A percentile compares a stretch with the other conserved stretches of the same genome.
These are phyloP conservation scores for Dendroctonus ponderosae DNA, from an alignment of 1,140 invertebrate genomes.

Conservation along the genomic window DNA sequence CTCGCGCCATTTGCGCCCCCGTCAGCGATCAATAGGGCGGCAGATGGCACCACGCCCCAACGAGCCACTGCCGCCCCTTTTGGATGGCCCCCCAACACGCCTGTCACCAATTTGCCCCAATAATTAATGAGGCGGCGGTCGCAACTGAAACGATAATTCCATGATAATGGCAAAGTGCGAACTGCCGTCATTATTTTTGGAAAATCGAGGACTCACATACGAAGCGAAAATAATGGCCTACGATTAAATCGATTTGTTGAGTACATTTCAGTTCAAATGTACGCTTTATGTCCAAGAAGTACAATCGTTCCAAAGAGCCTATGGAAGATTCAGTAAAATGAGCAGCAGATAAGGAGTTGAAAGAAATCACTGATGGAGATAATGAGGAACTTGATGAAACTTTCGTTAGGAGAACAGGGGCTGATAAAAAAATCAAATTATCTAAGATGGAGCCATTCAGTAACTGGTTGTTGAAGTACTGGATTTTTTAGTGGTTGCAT, in stretches of 20 bases:
- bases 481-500: too few species aligned
- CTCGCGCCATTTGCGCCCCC: conserved; percentile 40
- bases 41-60: conserved; percentile 42
- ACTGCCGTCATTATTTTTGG: conserved; percentile 43
- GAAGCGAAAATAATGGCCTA: conserved; percentile 27
- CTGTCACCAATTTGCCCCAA: conserved; percentile 46
- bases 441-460: too few species aligned
- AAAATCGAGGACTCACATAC: conserved; percentile 10
- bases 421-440: too few species aligned
- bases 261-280: too few species aligned
- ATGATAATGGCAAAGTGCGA: conserved; percentile 49
- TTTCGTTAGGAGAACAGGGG: too few species aligned
- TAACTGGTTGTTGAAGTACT: too few species aligned
- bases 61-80: conserved; percentile 20
- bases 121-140: conserved; percentile 51
- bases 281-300: too few species aligned
- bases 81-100: conserved; percentile 28
- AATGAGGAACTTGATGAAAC: too few species aligned
- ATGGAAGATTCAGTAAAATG: too few species aligned
- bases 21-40: conserved; percentile 41
- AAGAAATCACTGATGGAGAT: too few species aligned
- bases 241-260: neutral
- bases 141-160: conserved; percentile 52
- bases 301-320: too few species aligned
- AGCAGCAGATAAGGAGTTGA: too few species aligned